Conservation (phyloP, 1,140 invertebrate genomes). For the Hycleus cichorii region DNA sequence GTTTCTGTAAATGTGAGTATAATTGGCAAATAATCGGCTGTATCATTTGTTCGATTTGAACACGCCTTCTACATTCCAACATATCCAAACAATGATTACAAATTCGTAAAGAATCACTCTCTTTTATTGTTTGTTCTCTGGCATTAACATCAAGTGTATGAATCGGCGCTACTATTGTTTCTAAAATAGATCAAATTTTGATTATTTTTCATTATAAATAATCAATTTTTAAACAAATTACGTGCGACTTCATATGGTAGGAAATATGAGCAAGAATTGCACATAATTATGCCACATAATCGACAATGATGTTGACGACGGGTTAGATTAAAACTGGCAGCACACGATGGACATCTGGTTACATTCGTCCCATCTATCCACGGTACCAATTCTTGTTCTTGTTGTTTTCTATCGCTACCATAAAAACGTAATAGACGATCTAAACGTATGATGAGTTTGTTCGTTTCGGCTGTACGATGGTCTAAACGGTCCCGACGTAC, state of each 20-base stretch:
- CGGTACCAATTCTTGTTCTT: constrained; percentile 69
- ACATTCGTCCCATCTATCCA: constrained; percentile 92
- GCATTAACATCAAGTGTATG: constrained; percentile 22
- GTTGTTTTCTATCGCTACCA: constrained; percentile 74
- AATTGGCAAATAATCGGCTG: constrained; percentile 74
- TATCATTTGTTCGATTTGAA: constrained; percentile 70
- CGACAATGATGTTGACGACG: constrained; percentile 92
- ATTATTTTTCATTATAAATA: neutral
- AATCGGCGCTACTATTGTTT: constrained; percentile 32
- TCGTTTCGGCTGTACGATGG: constrained; percentile 87
- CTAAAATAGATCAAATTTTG: constrained; percentile 15
- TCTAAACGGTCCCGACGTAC: constrained; percentile 60
- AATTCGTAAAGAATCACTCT: constrained; percentile 59
- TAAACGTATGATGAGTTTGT: constrained; percentile 88
- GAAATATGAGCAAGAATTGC: constrained; percentile 87
- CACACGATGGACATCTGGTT: constrained; percentile 85
- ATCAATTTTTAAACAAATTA: constrained; percentile 33
- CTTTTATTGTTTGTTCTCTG: constrained; percentile 24
- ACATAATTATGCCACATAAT: constrained; percentile 92
- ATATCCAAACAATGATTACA: constrained; percentile 79
- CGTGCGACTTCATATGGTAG: constrained; percentile 75
- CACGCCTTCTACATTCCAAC: constrained; percentile 70
- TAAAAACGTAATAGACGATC: constrained; percentile 83
- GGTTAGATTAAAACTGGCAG: constrained; percentile 77
- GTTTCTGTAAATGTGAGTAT: constrained; percentile 71